phyloP scores from a whole-genome alignment of 2,113 vertebrate genomes.

The Phoenicopterus ruber region DNA sequence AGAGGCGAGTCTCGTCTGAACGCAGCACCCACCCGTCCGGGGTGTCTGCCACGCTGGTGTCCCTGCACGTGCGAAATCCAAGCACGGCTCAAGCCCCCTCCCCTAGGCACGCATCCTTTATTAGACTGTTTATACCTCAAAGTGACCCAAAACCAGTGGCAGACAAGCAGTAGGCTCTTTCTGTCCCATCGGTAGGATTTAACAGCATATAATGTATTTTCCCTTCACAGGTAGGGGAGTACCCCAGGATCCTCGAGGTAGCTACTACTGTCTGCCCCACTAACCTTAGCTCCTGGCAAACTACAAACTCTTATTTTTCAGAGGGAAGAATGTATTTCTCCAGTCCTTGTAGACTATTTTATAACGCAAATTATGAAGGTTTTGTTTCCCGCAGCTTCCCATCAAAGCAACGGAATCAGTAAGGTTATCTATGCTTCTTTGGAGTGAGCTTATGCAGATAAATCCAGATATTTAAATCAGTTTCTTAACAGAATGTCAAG shows the following conservation, averaged over 20 bases:
- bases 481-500: slow-evolving; percentile 4
- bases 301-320: not conserved
- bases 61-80: not conserved
- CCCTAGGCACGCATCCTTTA: not conserved
- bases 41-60: not conserved
- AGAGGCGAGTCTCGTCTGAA: not conserved
- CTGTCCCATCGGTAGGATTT: not conserved
- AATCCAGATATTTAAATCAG: slow-evolving; percentile 21
- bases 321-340: not conserved
- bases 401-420: not conserved
- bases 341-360: not conserved
- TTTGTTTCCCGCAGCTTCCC: not conserved
- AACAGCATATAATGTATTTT: not conserved
- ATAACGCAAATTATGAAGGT: not conserved
- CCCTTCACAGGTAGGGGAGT: not conserved
- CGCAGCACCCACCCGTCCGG: accelerated
- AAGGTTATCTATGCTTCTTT: not conserved
- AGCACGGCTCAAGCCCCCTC: not conserved
- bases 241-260: not conserved
- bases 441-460: not conserved
- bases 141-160: accelerated
- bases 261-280: not conserved
- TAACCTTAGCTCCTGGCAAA: not conserved
- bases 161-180: not conserved
- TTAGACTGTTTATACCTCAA: not conserved